Base-by-base conservation (phyloP, 1,140 invertebrate genomes). In the Drosophila yakuba region DNA sequence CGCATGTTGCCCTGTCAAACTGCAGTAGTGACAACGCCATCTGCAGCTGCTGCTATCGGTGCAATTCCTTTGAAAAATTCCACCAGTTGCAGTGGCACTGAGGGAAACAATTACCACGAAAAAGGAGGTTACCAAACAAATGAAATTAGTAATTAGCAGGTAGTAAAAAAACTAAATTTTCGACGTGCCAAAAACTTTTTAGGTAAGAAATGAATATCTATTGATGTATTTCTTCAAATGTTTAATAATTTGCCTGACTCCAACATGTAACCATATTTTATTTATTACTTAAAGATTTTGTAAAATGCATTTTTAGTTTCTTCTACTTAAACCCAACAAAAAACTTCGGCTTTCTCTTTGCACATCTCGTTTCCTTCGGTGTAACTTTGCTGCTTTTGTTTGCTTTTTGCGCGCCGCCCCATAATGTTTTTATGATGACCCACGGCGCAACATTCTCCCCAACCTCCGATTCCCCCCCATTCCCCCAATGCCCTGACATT, bases 401-500 rank as follows among this genome's bases (percentile, higher is more conserved):
- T 88, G 79, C 69, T 83, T 79, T 81, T 74, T 74, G 56, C 61
- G 73, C 67, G 77, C 60, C 81, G 78, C 47, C 62, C 83, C 83
- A 86, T 86, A 86, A 86, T 86, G 83, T 83, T 88, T 88, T 88
- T 86, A 86, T 86, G 83, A 86, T 86, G 83, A 86, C 83, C 83
- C 79, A 83, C 69, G 82, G 78, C 78, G 62, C 67, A 80, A 58
- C 61, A 59, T 54, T 58, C 78, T 79, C 67, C 10, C 14, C 14
- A 20, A 2, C 20, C 20, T 20, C 20, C 32, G 2, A 43, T 4
- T 10, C 8, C 11, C 5, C 8, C 14, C 11, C 15, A 2, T 20
- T 1, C 10, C 14, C 14, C 20, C 32, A 1, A 43, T 4, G 10
- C 8, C 11, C 5, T 10, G 20, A 5, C 20, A 25, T 47, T 11